These are phyloP conservation scores for Agrypnus murinus DNA, from an alignment of 2,888 invertebrate genomes.

Conservation along the genomic window DNA sequence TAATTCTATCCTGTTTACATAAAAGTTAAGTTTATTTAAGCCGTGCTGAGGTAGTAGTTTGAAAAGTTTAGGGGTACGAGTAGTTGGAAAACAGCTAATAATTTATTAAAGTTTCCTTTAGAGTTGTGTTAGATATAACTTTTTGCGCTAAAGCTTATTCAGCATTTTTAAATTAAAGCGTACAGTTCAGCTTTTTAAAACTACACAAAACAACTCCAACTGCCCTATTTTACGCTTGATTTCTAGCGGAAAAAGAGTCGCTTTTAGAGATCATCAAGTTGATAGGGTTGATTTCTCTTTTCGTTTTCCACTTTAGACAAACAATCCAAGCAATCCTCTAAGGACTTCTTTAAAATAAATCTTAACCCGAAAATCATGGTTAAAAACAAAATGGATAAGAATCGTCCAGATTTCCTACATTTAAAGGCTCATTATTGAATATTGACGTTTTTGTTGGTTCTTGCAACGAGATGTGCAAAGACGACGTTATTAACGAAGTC, in stretches of 20 bases:
- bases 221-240: constrained; percentile 27
- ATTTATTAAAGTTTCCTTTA: constrained; percentile 24
- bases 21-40: constrained; percentile 19
- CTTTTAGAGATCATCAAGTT: constrained; percentile 10
- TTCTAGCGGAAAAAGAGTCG: background rate
- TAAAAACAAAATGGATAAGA: too few species aligned
- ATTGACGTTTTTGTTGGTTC: too few species aligned
- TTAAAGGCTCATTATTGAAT: too few species aligned
- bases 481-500: too few species aligned
- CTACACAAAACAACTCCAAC: too few species aligned
- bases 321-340: too few species aligned
- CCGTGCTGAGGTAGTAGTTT: constrained; percentile 31
- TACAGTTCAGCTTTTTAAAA: too few species aligned
- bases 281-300: background rate
- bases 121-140: constrained; percentile 20
- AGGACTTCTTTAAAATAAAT: too few species aligned
- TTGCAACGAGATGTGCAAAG: too few species aligned
- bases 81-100: constrained; percentile 20
- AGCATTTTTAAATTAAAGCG: too few species aligned
- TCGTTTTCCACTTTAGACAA: background rate
- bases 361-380: too few species aligned
- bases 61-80: constrained; percentile 32
- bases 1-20: constrained; percentile 42
- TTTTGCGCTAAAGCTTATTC: constrained; percentile 2
- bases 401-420: too few species aligned